A percentile compares a stretch with the other conserved stretches of the same genome.
phyloP scores from a whole-genome alignment of 2,113 vertebrate species.

The Castor canadensis region DNA sequence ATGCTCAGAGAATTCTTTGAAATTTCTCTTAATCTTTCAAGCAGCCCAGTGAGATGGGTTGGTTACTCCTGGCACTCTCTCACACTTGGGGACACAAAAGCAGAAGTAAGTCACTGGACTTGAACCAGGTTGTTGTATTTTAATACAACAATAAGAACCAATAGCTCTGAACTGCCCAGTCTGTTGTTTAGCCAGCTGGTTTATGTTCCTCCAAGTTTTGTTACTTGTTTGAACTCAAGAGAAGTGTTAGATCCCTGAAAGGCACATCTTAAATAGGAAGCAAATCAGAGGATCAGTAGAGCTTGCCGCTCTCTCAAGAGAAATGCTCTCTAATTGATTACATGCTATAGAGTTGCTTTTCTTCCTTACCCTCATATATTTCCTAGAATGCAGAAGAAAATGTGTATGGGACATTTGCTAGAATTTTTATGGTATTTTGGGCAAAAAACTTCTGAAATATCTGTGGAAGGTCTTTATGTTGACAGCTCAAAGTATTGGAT shows the following conservation, averaged over 20 bases:
- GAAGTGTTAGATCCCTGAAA: neutral
- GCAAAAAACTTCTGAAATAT: neutral
- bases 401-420: constrained; percentile 7
- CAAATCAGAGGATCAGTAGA: constrained; percentile 48
- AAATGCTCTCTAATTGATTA: neutral
- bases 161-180: neutral
- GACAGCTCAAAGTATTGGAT: constrained; percentile 35
- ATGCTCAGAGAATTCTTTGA: neutral
- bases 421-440: constrained; percentile 33
- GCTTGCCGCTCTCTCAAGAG: neutral
- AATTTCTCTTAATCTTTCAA: constrained; percentile 5
- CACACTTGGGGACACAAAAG: neutral
- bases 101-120: neutral
- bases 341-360: neutral
- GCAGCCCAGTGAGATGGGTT: neutral
- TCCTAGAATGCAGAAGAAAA: constrained; percentile 22
- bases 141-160: constrained; percentile 19
- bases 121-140: neutral
- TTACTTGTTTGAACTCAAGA: constrained; percentile 46
- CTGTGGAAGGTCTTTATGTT: constrained; percentile 46
- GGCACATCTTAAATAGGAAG: constrained; percentile 41
- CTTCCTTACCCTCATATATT: neutral
- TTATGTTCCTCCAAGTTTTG: neutral
- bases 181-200: neutral
- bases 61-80: neutral